Conservation (phyloP, 2,113 vertebrate genomes). For the Catharus fuscescens region DNA sequence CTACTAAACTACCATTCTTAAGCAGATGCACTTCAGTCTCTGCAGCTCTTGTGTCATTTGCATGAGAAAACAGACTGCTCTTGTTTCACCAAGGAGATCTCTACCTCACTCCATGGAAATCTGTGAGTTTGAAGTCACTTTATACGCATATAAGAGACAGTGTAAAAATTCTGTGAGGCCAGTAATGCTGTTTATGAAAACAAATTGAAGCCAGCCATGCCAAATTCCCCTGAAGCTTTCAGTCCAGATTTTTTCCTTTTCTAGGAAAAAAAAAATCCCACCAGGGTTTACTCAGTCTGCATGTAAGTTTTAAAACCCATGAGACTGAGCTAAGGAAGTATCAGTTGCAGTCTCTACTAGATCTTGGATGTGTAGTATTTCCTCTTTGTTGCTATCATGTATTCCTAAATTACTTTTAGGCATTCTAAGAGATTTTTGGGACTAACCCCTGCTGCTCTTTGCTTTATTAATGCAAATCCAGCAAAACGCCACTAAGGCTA, state of each 20-base stretch:
- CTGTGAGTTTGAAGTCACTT: background rate
- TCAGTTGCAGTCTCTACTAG: background rate
- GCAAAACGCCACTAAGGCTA: background rate
- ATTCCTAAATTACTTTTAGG: background rate
- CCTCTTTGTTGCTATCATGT: background rate
- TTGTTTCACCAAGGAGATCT: background rate
- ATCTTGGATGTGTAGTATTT: background rate
- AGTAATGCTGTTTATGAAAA: background rate
- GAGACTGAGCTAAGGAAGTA: background rate
- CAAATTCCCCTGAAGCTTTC: background rate
- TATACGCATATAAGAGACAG: background rate
- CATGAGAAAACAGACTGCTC: background rate
- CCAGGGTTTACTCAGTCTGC: background rate
- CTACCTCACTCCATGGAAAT: background rate
- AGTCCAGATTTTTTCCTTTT: background rate
- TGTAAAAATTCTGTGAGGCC: background rate
- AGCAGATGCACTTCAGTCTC: background rate
- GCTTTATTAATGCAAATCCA: conserved; percentile 56
- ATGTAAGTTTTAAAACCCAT: background rate
- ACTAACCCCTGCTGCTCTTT: conserved; percentile 27
- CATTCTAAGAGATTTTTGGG: background rate
- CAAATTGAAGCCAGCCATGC: background rate
- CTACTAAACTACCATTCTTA: background rate
- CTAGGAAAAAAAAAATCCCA: background rate
- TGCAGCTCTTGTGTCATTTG: background rate